Conservation (phyloP, 2,797 vertebrate genomes). For the Manis javanica region DNA sequence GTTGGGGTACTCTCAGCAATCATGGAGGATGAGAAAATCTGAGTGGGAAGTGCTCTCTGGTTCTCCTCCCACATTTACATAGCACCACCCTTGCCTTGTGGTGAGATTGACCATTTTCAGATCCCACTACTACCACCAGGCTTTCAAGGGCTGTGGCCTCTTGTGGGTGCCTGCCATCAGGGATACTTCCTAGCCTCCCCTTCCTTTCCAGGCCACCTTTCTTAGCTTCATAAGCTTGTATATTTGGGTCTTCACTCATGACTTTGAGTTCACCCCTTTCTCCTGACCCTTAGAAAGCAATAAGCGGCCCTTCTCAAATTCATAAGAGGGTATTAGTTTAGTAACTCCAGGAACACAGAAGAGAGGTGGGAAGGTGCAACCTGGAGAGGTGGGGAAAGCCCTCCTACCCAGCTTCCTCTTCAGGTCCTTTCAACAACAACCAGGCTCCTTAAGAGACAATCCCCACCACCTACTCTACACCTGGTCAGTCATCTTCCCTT, state of each 20-base stretch:
- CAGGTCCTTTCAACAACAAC: not conserved
- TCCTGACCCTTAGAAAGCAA: not conserved
- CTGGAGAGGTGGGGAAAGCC: not conserved
- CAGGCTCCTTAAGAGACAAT: not conserved
- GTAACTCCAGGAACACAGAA: not conserved
- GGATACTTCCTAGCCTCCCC: not conserved
- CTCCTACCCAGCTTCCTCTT: not conserved
- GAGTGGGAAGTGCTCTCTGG: not conserved
- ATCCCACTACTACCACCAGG: not conserved
- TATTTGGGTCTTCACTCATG: not conserved
- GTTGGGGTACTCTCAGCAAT: not conserved
- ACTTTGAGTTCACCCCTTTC: not conserved
- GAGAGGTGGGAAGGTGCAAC: not conserved
- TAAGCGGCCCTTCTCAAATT: constrained; percentile 9
- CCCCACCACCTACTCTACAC: not conserved
- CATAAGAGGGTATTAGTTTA: not conserved
- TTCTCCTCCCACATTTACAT: not conserved
- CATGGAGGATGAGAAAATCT: not conserved
- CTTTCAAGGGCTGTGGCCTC: not conserved
- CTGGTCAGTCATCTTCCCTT: not conserved
- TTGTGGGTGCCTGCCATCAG: not conserved
- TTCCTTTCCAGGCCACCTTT: not conserved
- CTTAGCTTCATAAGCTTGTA: not conserved
- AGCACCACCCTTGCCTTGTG: not conserved
- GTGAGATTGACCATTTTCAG: not conserved